phyloP scores from a whole-genome alignment of 64 coral and sea anemone genomes.

The Trachythela sp. region DNA sequence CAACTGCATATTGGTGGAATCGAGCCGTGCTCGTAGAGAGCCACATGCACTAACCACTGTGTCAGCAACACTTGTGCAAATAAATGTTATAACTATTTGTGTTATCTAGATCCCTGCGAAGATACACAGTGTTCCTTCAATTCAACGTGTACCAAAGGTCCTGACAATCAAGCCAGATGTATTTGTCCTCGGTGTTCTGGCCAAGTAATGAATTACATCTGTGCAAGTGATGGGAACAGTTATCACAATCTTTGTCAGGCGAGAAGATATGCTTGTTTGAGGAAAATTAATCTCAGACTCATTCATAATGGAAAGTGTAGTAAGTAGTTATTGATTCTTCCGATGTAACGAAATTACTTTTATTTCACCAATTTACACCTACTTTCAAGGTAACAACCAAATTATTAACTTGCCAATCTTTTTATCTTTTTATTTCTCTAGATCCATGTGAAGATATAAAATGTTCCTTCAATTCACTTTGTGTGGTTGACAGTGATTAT shows the following conservation, averaged over 20 bases:
- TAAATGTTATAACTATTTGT: background rate
- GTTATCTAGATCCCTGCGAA: background rate
- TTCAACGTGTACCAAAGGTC: background rate
- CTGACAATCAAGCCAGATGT: background rate
- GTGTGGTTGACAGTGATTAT: background rate
- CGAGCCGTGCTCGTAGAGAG: too few species aligned
- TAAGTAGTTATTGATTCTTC: background rate
- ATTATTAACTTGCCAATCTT: background rate
- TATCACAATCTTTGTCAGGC: background rate
- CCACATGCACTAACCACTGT: too few species aligned
- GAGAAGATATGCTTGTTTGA: background rate
- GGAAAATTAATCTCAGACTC: background rate
- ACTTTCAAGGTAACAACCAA: background rate
- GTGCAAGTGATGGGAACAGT: conserved; percentile 3
- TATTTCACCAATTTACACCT: too few species aligned
- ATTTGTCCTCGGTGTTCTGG: background rate
- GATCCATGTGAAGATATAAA: conserved; percentile 1
- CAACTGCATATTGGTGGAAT: too few species aligned
- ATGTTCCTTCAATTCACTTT: background rate
- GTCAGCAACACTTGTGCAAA: too few species aligned
- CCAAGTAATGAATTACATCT: background rate
- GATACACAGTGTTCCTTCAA: background rate
- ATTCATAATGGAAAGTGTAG: conserved; percentile 1
- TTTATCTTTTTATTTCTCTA: background rate
- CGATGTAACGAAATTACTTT: too few species aligned